A percentile compares a stretch with the other conserved stretches of the same genome.
Evolutionary conservation across 2,797 vertebrate genomes (phyloP).

Genomic region (Otolemur crassicaudatus): DNA sequence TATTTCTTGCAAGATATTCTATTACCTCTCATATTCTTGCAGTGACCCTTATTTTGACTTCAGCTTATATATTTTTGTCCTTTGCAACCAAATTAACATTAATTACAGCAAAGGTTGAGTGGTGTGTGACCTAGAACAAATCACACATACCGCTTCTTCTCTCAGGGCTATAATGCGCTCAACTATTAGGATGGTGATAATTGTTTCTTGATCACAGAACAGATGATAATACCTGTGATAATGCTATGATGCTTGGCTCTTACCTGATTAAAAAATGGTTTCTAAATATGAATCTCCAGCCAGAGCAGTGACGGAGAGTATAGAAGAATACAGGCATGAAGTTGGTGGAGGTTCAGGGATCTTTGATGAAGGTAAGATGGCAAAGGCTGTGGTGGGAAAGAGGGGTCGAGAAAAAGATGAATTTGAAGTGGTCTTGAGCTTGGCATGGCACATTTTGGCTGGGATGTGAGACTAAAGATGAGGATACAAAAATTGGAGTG

Average conservation of each 20-base stretch:
- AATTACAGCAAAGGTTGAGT: not conserved
- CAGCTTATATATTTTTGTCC: not conserved
- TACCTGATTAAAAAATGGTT: not conserved
- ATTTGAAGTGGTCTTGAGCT: not conserved
- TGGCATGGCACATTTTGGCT: too few relatives aligned
- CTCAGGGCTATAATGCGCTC: not conserved
- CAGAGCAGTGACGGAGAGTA: not conserved
- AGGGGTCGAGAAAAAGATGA: not conserved
- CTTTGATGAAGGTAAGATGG: not conserved
- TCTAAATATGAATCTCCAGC: not conserved
- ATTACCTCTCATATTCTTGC: not conserved
- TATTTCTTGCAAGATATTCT: not conserved
- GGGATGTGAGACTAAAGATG: not conserved
- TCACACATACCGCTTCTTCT: not conserved
- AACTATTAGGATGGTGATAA: not conserved
- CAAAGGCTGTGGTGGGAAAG: not conserved
- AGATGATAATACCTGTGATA: not conserved
- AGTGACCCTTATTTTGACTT: not conserved
- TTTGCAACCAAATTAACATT: not conserved
- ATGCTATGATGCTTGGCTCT: not conserved
- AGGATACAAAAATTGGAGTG: not conserved
- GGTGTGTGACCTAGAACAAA: not conserved
- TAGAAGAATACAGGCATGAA: not conserved
- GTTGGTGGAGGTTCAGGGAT: fast-evolving
- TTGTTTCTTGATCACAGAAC: not conserved